These are phyloP conservation scores for Pristis pectinata DNA, from an alignment of 2,797 vertebrate genomes.

Conservation along the genomic window DNA sequence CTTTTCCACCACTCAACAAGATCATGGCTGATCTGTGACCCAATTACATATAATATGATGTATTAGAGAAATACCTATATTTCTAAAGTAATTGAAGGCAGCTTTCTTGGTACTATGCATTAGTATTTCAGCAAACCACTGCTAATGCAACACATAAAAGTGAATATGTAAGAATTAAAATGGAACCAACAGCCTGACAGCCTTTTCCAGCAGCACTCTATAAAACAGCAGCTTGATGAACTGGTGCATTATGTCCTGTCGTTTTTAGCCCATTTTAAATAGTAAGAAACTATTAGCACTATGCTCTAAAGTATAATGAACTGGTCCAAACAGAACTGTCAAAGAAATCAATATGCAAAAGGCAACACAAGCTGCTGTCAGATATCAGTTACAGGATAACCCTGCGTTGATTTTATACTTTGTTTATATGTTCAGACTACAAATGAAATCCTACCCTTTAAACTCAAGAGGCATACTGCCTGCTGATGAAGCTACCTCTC, in stretches of 20 bases:
- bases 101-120: neutral
- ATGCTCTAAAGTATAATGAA: neutral
- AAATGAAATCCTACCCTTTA: neutral
- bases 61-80: neutral
- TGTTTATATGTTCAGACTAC: neutral
- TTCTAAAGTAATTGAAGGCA: no score
- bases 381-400: neutral
- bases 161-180: neutral
- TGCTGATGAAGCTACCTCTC: neutral
- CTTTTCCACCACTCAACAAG: no score
- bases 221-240: slow-evolving; percentile 4
- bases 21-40: no score
- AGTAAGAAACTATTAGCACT: neutral
- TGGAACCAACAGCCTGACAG: neutral
- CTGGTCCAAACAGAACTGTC: neutral
- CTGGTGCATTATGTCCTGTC: neutral
- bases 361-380: neutral
- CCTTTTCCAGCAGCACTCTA: neutral
- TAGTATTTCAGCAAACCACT: neutral
- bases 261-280: neutral
- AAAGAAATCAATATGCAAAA: neutral
- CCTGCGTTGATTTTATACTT: neutral
- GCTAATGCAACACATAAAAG: neutral
- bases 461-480: neutral
- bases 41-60: no score